phyloP scores from a whole-genome alignment of 1,140 invertebrate genomes.

The Sinonovacula constricta region DNA sequence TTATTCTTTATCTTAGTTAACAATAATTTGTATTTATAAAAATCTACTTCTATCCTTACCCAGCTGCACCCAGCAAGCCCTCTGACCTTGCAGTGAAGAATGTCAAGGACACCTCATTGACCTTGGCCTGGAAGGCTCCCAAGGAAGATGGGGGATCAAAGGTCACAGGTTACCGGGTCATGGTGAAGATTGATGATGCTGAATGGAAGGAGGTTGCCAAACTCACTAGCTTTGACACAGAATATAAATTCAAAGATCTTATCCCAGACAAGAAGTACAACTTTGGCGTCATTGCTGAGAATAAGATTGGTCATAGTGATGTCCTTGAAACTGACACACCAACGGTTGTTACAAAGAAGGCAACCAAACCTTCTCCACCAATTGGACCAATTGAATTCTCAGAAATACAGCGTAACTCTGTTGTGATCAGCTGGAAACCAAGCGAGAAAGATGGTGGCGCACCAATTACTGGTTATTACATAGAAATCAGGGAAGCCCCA shows the following conservation, averaged over 20 bases:
- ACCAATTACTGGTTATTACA: conserved; percentile 92
- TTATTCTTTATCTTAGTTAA: too few species aligned
- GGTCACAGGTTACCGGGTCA: conserved; percentile 96
- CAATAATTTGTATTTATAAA: too few species aligned
- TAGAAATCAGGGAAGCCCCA: conserved; percentile 92
- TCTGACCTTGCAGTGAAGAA: conserved; percentile 88
- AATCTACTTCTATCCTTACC: conserved; percentile 75
- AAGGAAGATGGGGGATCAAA: conserved; percentile 91
- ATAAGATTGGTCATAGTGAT: conserved; percentile 95
- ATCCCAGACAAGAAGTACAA: conserved; percentile 97
- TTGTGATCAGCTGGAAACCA: conserved; percentile 96
- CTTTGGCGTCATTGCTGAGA: conserved; percentile 96
- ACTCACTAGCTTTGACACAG: conserved; percentile 86
- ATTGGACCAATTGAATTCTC: conserved; percentile 87
- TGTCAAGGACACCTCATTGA: conserved; percentile 95
- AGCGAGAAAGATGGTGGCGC: conserved; percentile 98
- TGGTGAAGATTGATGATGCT: conserved; percentile 87
- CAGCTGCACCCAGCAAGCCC: conserved; percentile 85
- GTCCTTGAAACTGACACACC: conserved; percentile 92
- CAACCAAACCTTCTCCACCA: conserved; percentile 86
- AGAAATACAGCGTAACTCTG: conserved; percentile 79
- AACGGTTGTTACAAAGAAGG: conserved; percentile 81
- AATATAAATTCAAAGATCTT: conserved; percentile 93
- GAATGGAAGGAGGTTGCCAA: conserved; percentile 92
- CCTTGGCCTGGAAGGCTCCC: conserved; percentile 92